phyloP scores from a whole-genome alignment of 2,113 vertebrate genomes.

The Dasypus novemcinctus region DNA sequence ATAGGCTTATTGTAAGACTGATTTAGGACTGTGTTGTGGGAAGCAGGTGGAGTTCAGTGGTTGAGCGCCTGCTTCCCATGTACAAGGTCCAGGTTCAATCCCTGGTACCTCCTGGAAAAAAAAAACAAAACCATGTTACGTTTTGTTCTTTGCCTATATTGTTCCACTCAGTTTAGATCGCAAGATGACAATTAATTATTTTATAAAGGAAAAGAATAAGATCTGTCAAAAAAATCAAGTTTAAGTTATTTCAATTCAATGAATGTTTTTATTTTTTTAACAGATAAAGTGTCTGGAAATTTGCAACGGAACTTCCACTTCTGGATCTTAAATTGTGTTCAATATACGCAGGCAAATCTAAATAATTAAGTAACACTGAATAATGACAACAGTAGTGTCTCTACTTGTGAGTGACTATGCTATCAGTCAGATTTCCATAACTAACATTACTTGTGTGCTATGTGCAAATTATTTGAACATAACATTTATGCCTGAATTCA shows the following conservation, averaged over 20 bases:
- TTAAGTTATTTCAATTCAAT: background rate
- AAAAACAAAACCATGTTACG: background rate
- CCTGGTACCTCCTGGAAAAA: no score
- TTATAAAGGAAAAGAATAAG: conserved; percentile 8
- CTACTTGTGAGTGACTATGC: background rate
- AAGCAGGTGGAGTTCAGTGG: no score
- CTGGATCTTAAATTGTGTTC: background rate
- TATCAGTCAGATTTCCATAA: conserved; percentile 35
- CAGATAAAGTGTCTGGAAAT: background rate
- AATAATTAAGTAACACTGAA: conserved; percentile 40
- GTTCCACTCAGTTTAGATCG: background rate
- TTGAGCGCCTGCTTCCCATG: no score
- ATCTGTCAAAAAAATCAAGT: background rate
- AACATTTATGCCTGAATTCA: conserved; percentile 63
- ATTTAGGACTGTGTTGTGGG: background rate
- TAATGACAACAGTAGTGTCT: conserved; percentile 40
- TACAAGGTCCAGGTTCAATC: no score
- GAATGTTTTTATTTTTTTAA: background rate
- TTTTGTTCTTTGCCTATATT: background rate
- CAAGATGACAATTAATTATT: conserved; percentile 17
- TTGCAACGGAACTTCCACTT: background rate
- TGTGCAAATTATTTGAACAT: conserved; percentile 21
- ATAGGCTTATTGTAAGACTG: background rate
- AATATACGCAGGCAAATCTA: background rate
- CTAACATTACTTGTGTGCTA: conserved; percentile 36